Evolutionary conservation across 23 tunicate genomes (phyloP).

Genomic region (Styela clava): DNA sequence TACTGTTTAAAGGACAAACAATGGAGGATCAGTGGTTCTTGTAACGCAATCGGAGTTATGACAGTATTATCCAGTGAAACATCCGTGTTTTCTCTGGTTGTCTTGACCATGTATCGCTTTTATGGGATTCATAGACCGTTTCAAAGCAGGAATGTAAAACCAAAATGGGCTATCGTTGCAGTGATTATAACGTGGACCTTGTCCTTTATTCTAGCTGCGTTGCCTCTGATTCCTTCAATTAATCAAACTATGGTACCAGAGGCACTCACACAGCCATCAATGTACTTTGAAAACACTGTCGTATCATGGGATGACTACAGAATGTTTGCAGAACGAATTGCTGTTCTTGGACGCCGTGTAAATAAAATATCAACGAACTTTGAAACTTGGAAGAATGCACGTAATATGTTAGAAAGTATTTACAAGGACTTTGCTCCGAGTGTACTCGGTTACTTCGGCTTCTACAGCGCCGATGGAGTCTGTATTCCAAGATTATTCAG

Average conservation of each 20-base stretch:
- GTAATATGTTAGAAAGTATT: neutral
- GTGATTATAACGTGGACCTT: constrained; percentile 18
- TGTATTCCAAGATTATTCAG: constrained; percentile 28
- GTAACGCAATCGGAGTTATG: constrained; percentile 31
- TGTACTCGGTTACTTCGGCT: constrained; percentile 32
- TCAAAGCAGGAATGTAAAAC: constrained; percentile 13
- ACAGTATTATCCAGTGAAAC: constrained; percentile 44
- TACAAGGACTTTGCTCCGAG: constrained; percentile 20
- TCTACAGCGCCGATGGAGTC: constrained; percentile 36
- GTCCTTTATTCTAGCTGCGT: constrained; percentile 12
- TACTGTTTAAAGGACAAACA: constrained; percentile 33
- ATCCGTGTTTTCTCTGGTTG: constrained; percentile 41
- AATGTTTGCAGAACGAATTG: constrained; percentile 19
- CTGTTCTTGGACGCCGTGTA: neutral
- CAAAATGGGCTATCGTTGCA: neutral
- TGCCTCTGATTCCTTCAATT: constrained; percentile 19
- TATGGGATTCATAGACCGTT: constrained; percentile 19
- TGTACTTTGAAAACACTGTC: constrained; percentile 8
- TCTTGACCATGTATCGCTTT: constrained; percentile 27
- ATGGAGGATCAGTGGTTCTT: constrained; percentile 30
- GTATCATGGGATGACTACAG: constrained; percentile 12
- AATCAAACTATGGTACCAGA: constrained; percentile 30
- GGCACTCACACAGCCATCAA: neutral
- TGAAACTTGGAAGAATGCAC: constrained; percentile 3
- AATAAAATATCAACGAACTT: neutral